Evolutionary conservation across 2,113 vertebrate genomes (phyloP), one percentile per base, ranked within the genome.

Genomic region (Megaleporinus macrocephalus): DNA sequence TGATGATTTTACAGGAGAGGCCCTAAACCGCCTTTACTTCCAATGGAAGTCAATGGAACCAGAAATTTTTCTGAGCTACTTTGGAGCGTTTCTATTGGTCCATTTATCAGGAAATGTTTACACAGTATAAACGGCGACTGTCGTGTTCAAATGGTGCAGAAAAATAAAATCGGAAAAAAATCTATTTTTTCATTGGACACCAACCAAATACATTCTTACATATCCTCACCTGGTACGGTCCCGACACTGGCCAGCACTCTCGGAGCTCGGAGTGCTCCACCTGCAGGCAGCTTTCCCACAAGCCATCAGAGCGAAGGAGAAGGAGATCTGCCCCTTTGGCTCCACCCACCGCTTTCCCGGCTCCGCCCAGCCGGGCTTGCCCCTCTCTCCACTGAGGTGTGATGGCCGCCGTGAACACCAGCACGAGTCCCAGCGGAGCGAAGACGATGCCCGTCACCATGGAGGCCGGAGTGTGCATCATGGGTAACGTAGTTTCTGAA

Each of bases 251-350:
- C 94, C 94, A 94, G 82, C 94, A 95, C 74, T 94, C 92, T 82
- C 92, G 93, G 70, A 94, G 85, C 82, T 95, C 94, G 0, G 92
- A 92, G 74, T 91, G 89, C 55, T 89, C 92, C 87, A 95, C 91
- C 87, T 94, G 93, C 75, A 95, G 85, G 86, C 94, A 95, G 83
- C 92, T 95, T 85, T 95, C 94, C 94, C 94, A 95, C 0, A 95
- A 83, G 11, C 94, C 94, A 4, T 94, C 94, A 0, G 93, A 93
- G 24, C 93, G 91, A 27, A 93, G 79, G 0, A 94, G 61, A 15
- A 94, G 88, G 51, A 93, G 74, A 0, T 88, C 74, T 12, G 89
- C 91, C 51, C 59, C 65, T 44, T 66, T 1, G 87, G 76, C 61
- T 71, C 80, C 26, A 41, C 59, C 47, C 85, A 87, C 4, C 20